Evolutionary conservation across 2,888 invertebrate species (phyloP).

Genomic region (Neoitamus cyanurus): DNA sequence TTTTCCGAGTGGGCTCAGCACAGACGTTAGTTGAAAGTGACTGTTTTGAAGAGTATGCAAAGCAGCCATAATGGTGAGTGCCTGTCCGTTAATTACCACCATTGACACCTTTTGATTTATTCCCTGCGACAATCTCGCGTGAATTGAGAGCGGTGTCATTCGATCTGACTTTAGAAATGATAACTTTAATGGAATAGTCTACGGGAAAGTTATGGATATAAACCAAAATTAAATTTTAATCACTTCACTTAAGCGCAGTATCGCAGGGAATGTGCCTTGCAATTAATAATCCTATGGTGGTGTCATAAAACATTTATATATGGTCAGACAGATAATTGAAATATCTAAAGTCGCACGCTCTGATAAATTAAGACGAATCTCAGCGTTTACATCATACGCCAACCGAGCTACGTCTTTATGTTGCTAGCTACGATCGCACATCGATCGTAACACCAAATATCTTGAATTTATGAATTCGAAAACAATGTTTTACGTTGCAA

Average conservation of each 20-base stretch:
- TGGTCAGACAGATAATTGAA: conserved; percentile 1
- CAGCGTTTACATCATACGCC: neutral
- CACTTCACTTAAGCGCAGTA: conserved; percentile 2
- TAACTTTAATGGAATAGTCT: conserved; percentile 36
- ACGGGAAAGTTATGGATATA: conserved; percentile 12
- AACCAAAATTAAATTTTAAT: conserved; percentile 31
- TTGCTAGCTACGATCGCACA: too few relatives aligned
- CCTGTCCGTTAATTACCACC: conserved; percentile 35
- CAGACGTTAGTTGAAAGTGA: neutral
- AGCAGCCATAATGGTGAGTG: conserved; percentile 30
- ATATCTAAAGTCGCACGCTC: neutral
- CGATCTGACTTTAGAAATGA: conserved; percentile 29
- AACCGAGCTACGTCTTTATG: too few relatives aligned
- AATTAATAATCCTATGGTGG: neutral
- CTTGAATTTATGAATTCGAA: too few relatives aligned
- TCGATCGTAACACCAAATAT: too few relatives aligned
- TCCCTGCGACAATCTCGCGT: conserved; percentile 25
- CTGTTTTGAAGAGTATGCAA: conserved; percentile 37
- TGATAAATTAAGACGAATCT: neutral
- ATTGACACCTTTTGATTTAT: conserved; percentile 45
- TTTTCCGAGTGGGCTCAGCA: conserved; percentile 21
- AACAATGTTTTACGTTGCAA: neutral
- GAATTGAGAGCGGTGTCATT: conserved; percentile 29
- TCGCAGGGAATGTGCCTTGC: neutral
- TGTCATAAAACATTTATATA: conserved; percentile 8